These are phyloP conservation scores for Actias luna DNA, from an alignment of 2,888 invertebrate species.

Conservation along the genomic window DNA sequence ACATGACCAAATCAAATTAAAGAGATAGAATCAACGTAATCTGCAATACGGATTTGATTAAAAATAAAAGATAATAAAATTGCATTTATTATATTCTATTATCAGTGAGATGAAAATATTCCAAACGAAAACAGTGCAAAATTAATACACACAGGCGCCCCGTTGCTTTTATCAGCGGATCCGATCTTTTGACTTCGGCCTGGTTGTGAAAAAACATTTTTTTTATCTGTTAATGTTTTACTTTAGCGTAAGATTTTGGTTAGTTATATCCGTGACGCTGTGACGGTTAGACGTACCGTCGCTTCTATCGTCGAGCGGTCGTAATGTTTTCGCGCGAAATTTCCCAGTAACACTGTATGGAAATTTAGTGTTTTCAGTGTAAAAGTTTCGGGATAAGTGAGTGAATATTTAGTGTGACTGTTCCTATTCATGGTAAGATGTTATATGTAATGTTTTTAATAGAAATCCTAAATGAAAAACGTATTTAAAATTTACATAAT, in stretches of 20 bases:
- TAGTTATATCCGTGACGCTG: constrained; percentile 13
- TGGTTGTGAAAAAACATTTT: constrained; percentile 12
- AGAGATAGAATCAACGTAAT: not conserved
- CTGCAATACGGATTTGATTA: not conserved
- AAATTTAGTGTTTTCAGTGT: constrained; percentile 13
- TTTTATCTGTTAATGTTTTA: constrained; percentile 16
- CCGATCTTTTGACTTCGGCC: constrained; percentile 8
- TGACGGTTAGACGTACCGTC: not conserved
- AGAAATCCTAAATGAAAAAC: not conserved
- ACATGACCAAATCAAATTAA: not conserved
- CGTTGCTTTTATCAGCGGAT: not conserved
- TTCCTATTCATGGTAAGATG: not conserved
- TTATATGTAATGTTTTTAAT: not conserved
- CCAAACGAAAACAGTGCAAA: constrained; percentile 9
- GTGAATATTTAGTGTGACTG: not conserved
- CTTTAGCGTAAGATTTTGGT: constrained; percentile 1
- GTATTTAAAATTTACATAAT: not conserved
- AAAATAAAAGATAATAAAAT: not conserved
- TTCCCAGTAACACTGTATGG: not conserved
- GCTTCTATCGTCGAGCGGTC: not conserved
- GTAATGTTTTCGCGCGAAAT: constrained; percentile 9
- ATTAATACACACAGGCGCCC: constrained; percentile 17
- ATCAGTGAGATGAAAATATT: not conserved
- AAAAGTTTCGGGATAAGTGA: constrained; percentile 3
- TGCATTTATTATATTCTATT: not conserved